Evolutionary conservation across 2,888 invertebrate genomes (phyloP), one percentile per base, ranked within the genome.

Genomic region (Trileptium ribeirensis): DNA sequence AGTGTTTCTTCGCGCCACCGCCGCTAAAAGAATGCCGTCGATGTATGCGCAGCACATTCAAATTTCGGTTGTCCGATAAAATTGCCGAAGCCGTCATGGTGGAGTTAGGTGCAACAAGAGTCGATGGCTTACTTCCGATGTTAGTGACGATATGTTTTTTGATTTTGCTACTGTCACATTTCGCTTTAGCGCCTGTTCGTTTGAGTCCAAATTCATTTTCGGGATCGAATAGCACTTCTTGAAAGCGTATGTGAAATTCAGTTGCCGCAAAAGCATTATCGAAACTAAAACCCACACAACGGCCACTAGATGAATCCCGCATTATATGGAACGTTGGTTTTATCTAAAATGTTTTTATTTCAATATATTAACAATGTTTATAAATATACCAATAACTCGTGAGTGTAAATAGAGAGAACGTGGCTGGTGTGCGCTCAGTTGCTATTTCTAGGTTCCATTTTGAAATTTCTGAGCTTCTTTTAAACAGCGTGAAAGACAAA

Each of bases 241-340:
- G 51, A 24, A 15, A 70, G 34, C 74, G 33, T 15, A 70, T 70
- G 37, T 31, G 74, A 70, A 70, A 70, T 70, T 70, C 74, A 70
- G 74, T 70, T 31, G 74, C 74, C 8, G 74, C 74, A 31, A 70
- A 70, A 8, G 74, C 8, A n/a, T 70, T 70, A n/a, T 70, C 74
- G 37, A 70, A 70, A n/a, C 74, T 70, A 15, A 70, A 36, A 70
- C 74, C 74, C 15, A 70, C 31, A 8, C 8, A 8, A 15, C n/a
- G 8, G 19, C 74, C 8, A 36, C 37, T 70, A 8, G 33, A 15
- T 34, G 74, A 70, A 31, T 36, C 34, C 8, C 8, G n/a, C 33
- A 70, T 31, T 31, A n/a, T 70, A 70, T 70, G 74, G 37, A 70
- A 70, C n/a, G 74, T 70, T 31, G 74, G 74, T 36, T 70, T 36